A percentile compares a stretch with the other conserved stretches of the same genome.
These are phyloP conservation scores for Morpho achilles DNA, from an alignment of 2,888 invertebrate species.

Conservation along the genomic window DNA sequence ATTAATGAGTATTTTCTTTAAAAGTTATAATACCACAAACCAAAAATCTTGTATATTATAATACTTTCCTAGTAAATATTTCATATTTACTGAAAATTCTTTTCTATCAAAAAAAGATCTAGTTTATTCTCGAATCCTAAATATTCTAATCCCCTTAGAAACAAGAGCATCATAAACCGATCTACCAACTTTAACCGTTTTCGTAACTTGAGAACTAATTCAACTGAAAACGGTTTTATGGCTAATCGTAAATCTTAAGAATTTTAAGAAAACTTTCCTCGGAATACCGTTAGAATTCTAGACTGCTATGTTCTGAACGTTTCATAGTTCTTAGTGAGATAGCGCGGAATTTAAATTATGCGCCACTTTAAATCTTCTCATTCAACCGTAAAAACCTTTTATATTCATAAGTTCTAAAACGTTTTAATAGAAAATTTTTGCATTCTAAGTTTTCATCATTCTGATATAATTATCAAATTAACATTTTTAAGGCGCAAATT, in stretches of 20 bases:
- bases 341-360: constrained; percentile 5
- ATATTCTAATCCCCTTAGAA: too few relatives aligned
- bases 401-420: constrained; percentile 5
- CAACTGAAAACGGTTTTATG: constrained; percentile 57
- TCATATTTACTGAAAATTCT: too few relatives aligned
- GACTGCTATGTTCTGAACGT: constrained; percentile 19
- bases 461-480: too few relatives aligned
- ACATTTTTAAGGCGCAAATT: too few relatives aligned
- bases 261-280: constrained; percentile 37
- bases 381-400: constrained; percentile 9
- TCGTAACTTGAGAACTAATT: constrained; percentile 62
- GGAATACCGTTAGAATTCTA: constrained; percentile 21
- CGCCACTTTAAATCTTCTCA: constrained; percentile 7
- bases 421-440: too few relatives aligned
- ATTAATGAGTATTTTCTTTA: too few relatives aligned
- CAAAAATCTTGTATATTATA: neutral
- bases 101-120: too few relatives aligned
- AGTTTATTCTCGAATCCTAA: too few relatives aligned
- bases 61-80: neutral
- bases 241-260: constrained; percentile 58
- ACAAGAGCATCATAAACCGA: constrained; percentile 31
- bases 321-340: constrained; percentile 14
- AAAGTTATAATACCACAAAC: neutral
- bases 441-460: too few relatives aligned
- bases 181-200: constrained; percentile 46